Conservation (phyloP, 2,888 invertebrate genomes). For the Xestobium rufovillosum region DNA sequence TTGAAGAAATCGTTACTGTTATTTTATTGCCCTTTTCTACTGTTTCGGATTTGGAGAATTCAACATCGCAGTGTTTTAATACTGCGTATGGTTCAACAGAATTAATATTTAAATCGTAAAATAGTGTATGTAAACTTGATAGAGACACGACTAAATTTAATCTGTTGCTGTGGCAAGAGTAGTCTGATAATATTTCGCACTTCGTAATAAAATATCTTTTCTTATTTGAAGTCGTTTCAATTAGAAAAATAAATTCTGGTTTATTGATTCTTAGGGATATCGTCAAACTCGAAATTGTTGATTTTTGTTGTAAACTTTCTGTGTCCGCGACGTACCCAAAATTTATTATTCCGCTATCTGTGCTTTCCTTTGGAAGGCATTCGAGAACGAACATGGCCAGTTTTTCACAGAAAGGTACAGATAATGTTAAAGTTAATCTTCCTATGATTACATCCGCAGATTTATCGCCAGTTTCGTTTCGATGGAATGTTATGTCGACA, state of each 20-base stretch:
- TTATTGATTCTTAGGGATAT: constrained; percentile 66
- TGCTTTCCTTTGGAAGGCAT: constrained; percentile 47
- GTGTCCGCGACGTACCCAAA: constrained; percentile 62
- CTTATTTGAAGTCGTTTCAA: constrained; percentile 53
- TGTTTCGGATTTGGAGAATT: constrained; percentile 56
- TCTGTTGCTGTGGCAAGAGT: constrained; percentile 57
- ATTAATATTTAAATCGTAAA: constrained; percentile 36
- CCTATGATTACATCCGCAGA: constrained; percentile 66
- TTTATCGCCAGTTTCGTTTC: constrained; percentile 53
- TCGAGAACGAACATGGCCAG: constrained; percentile 39
- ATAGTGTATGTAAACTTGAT: constrained; percentile 51
- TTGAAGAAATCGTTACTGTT: constrained; percentile 55
- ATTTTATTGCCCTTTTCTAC: constrained; percentile 61
- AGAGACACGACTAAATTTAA: constrained; percentile 57
- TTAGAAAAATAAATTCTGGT: constrained; percentile 70
- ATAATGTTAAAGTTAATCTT: constrained; percentile 62
- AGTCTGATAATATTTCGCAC: constrained; percentile 62
- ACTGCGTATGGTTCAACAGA: constrained; percentile 49
- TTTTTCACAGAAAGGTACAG: constrained; percentile 60
- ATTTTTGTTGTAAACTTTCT: constrained; percentile 21
- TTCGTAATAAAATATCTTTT: constrained; percentile 51
- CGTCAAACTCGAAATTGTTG: constrained; percentile 47
- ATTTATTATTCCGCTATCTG: constrained; percentile 62
- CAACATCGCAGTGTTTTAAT: constrained; percentile 62
- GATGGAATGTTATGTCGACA: constrained; percentile 60